These are phyloP conservation scores for Globodera ellingtonae DNA, from an alignment of 1,140 invertebrate genomes.

Conservation along the genomic window DNA sequence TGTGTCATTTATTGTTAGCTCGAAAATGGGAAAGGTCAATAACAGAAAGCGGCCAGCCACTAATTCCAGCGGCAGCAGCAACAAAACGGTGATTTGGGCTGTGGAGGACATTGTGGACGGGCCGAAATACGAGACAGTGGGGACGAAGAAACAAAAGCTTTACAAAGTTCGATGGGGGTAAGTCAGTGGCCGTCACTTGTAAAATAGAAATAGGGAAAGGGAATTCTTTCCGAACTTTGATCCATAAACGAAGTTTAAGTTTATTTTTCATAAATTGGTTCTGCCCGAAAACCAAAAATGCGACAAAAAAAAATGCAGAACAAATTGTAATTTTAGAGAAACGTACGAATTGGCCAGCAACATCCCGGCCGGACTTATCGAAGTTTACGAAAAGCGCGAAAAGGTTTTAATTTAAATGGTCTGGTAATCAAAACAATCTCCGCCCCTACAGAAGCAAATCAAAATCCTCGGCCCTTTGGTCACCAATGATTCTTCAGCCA, in stretches of 20 bases:
- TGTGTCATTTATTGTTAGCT: background rate
- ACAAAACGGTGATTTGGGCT: conserved; percentile 11
- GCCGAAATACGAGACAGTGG: conserved; percentile 13
- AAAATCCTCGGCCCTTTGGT: conserved; percentile 27
- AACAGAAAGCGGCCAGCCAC: background rate
- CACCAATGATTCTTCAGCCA: background rate
- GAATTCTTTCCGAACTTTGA: too few species aligned
- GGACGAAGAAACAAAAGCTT: conserved; percentile 11
- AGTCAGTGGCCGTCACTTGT: background rate
- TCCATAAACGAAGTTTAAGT: too few species aligned
- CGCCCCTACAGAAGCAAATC: background rate
- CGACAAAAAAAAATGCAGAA: background rate
- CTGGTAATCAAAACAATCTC: background rate
- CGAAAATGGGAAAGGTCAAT: background rate
- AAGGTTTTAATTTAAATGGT: conserved; percentile 20
- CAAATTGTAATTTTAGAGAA: conserved; percentile 8
- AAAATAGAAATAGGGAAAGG: too few species aligned
- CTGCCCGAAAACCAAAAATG: too few species aligned
- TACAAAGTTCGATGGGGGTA: conserved; percentile 29
- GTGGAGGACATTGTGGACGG: conserved; percentile 30
- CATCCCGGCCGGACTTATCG: conserved; percentile 16
- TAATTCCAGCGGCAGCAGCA: background rate
- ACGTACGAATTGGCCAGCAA: conserved; percentile 30
- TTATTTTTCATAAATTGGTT: too few species aligned
- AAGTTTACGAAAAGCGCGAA: conserved; percentile 25